These are phyloP conservation scores for Tyrannus savana DNA, from an alignment of 2,113 vertebrate genomes.

Conservation along the genomic window DNA sequence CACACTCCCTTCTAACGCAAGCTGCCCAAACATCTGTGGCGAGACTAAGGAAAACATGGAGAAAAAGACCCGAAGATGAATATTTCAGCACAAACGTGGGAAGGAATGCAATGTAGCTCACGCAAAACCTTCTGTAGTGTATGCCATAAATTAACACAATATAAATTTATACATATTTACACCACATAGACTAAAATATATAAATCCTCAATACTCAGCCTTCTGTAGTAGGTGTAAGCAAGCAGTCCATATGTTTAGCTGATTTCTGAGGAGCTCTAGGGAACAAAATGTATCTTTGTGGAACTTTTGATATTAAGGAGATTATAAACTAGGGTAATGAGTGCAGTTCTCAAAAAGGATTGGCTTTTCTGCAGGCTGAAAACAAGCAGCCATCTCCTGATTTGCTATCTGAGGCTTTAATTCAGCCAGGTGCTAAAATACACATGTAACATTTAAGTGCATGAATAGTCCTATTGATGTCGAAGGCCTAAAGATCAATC, in stretches of 20 bases:
- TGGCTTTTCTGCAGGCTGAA: constrained; percentile 38
- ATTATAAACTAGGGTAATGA: constrained; percentile 48
- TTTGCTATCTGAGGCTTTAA: constrained; percentile 20
- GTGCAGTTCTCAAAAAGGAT: constrained; percentile 13
- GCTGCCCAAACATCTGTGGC: constrained; percentile 77
- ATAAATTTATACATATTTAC: constrained; percentile 85
- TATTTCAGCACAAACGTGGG: constrained; percentile 81
- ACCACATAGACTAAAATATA: constrained; percentile 81
- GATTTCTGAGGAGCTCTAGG: constrained; percentile 71
- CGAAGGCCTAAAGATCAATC: constrained; percentile 13
- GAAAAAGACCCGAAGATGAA: constrained; percentile 74
- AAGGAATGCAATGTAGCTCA: constrained; percentile 77
- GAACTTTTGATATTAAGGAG: constrained; percentile 59
- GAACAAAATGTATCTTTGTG: constrained; percentile 70
- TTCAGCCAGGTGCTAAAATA: constrained; percentile 48
- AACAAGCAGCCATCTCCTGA: constrained; percentile 7
- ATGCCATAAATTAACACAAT: constrained; percentile 85
- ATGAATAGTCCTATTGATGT: constrained; percentile 23
- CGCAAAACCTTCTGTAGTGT: constrained; percentile 79
- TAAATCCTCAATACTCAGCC: constrained; percentile 80
- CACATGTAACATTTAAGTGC: background rate
- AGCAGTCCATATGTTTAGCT: constrained; percentile 80
- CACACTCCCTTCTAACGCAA: constrained; percentile 59
- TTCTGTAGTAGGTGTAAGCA: constrained; percentile 79
- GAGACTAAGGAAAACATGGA: constrained; percentile 75